phyloP scores from a whole-genome alignment of 2,888 invertebrate genomes.

The Ommatoiulus sabulosus region DNA sequence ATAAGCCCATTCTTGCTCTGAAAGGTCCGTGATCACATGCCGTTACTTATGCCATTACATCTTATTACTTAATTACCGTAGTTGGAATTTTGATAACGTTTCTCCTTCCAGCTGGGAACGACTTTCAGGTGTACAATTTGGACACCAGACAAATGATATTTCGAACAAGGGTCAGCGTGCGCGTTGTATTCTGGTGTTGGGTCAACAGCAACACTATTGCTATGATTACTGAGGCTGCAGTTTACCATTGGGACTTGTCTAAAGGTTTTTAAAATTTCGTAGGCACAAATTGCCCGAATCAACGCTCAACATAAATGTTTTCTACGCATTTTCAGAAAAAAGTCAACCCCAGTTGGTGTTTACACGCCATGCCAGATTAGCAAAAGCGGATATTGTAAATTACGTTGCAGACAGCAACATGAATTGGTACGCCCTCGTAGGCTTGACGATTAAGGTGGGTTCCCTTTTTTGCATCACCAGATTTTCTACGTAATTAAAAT shows the following conservation, averaged over 20 bases:
- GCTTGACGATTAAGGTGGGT: constrained; percentile 66
- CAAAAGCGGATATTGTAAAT: constrained; percentile 66
- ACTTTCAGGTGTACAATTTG: constrained; percentile 65
- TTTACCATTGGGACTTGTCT: constrained; percentile 67
- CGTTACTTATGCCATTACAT: not conserved
- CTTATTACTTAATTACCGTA: not conserved
- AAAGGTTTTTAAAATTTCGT: constrained; percentile 63
- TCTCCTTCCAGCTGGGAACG: constrained; percentile 60
- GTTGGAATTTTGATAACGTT: not conserved
- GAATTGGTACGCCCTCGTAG: constrained; percentile 67
- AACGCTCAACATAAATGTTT: not conserved
- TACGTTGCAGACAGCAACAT: constrained; percentile 66
- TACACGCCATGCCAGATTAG: constrained; percentile 65
- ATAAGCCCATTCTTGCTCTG: constrained; percentile 66
- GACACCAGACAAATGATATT: constrained; percentile 65
- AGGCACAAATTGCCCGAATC: not conserved
- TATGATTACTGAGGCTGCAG: constrained; percentile 66
- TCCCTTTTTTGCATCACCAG: not conserved
- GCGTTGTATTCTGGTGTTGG: constrained; percentile 67
- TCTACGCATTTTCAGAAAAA: not conserved
- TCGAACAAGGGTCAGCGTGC: constrained; percentile 64
- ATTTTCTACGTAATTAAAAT: not conserved
- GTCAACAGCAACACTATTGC: constrained; percentile 65
- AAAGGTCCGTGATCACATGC: constrained; percentile 64
- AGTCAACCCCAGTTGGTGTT: constrained; percentile 62